Percentiles rank a stretch among this genome's conserved stretches.
Conservation (phyloP, 1,140 invertebrate species). For the Pogonognathellus flavescens region DNA sequence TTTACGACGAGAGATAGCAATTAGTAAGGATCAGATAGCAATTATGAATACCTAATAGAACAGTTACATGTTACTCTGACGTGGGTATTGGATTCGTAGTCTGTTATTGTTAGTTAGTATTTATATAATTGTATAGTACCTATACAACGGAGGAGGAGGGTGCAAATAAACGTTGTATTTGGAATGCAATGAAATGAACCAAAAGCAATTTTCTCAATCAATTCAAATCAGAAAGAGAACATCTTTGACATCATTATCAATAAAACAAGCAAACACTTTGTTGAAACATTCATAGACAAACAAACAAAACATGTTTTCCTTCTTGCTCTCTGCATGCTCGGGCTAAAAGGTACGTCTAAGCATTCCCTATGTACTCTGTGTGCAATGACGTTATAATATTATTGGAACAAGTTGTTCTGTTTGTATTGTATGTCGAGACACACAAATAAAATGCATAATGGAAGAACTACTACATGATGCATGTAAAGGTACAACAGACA, state of each 20-base stretch:
- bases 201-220: constrained; percentile 47
- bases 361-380: too few relatives aligned
- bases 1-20: constrained; percentile 19
- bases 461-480: too few relatives aligned
- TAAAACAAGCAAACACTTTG: constrained; percentile 19
- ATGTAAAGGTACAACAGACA: too few relatives aligned
- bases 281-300: constrained; percentile 4
- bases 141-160: too few relatives aligned
- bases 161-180: not conserved
- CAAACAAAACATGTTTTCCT: constrained; percentile 24
- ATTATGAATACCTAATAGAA: constrained; percentile 19
- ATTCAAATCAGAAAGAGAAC: constrained; percentile 9
- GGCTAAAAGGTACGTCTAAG: not conserved
- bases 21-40: constrained; percentile 25
- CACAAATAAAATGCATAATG: too few relatives aligned
- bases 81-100: too few relatives aligned
- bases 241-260: constrained; percentile 33
- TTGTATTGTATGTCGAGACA: too few relatives aligned
- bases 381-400: too few relatives aligned
- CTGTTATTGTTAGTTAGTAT: too few relatives aligned
- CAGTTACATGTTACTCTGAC: not conserved
- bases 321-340: not conserved
- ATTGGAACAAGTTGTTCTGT: not conserved
- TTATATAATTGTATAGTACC: too few relatives aligned
- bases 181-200: constrained; percentile 14